These are phyloP conservation scores for Apostichopus parvimensis DNA, from an alignment of 35 echinoderm and acorn worm species.

Conservation along the genomic window DNA sequence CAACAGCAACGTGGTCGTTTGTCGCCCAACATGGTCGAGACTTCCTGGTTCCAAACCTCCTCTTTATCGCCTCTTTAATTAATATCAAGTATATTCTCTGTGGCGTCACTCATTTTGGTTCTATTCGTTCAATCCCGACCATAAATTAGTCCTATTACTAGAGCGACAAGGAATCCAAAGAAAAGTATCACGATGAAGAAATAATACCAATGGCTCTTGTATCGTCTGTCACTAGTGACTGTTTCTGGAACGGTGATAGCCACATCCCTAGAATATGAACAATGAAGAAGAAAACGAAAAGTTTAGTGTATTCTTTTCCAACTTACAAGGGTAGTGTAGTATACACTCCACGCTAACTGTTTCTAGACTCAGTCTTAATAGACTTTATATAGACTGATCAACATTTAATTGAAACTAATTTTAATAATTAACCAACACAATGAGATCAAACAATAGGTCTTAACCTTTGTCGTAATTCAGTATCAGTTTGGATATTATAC, in stretches of 20 bases:
- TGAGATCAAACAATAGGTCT: too few species aligned
- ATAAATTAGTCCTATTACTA: constrained; percentile 12
- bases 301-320: too few species aligned
- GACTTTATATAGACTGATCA: too few species aligned
- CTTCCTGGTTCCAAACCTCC: not conserved
- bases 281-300: too few species aligned
- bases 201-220: not conserved
- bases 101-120: too few species aligned
- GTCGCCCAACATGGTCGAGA: not conserved
- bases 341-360: too few species aligned
- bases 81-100: not conserved
- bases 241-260: not conserved
- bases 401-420: too few species aligned
- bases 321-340: too few species aligned
- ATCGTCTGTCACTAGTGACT: not conserved
- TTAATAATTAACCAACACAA: too few species aligned
- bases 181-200: not conserved
- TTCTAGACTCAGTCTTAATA: too few species aligned
- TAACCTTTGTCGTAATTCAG: too few species aligned
- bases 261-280: not conserved
- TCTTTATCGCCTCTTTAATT: not conserved
- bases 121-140: not conserved
- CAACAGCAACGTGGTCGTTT: not conserved
- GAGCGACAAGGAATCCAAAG: constrained; percentile 16
- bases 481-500: too few species aligned